Conservation (phyloP, 2,113 vertebrate genomes). For the Myanophis thanlyinensis region DNA sequence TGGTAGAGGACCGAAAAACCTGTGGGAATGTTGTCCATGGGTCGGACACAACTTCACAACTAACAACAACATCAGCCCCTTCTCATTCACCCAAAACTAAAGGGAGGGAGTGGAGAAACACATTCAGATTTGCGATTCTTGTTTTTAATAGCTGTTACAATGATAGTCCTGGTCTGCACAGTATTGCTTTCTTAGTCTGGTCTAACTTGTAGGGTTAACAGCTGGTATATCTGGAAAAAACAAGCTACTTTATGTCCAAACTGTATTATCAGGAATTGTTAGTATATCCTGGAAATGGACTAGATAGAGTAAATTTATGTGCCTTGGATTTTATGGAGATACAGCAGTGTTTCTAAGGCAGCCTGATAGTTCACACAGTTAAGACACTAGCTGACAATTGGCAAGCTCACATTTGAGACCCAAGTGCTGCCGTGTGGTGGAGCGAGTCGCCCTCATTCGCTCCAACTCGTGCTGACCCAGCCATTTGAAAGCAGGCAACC, state of each 20-base stretch:
- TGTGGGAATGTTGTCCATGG: too few species aligned
- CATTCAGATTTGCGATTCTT: background rate
- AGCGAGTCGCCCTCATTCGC: background rate
- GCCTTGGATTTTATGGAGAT: background rate
- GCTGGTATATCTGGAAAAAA: background rate
- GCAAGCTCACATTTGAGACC: background rate
- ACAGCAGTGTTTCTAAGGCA: background rate
- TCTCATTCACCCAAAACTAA: background rate
- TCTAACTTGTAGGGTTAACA: background rate
- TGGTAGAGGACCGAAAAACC: too few species aligned
- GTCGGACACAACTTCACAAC: too few species aligned
- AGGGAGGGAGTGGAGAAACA: background rate
- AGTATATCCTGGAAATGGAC: background rate
- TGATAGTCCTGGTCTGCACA: background rate
- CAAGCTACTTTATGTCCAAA: background rate
- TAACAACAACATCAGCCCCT: too few species aligned
- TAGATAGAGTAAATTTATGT: background rate
- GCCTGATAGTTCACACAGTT: background rate
- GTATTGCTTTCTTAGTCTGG: background rate
- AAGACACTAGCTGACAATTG: background rate
- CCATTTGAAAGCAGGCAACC: too few species aligned
- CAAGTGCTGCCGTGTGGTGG: background rate
- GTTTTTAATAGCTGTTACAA: background rate
- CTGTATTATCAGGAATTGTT: background rate
- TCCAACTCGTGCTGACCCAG: too few species aligned